Conservation (phyloP, 2,888 invertebrate genomes). For the Melitaea athalia region DNA sequence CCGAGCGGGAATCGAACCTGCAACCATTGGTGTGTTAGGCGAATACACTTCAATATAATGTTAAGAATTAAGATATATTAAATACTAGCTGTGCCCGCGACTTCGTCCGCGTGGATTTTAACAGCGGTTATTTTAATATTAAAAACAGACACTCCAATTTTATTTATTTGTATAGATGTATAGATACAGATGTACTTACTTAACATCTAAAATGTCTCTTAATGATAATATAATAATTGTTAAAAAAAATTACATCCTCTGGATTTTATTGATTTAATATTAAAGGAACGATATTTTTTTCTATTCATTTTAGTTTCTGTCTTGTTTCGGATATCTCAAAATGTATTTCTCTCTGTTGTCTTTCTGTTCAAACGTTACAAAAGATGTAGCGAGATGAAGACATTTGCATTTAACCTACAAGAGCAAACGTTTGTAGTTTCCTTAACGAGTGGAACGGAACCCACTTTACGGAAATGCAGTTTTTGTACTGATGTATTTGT, state of each 20-base stretch:
- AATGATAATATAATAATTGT: not conserved
- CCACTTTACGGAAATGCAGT: conserved; percentile 29
- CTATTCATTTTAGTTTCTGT: not conserved
- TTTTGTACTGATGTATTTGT: conserved; percentile 22
- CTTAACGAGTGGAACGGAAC: conserved; percentile 30
- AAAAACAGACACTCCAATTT: too few species aligned
- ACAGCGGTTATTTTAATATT: too few species aligned
- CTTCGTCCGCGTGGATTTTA: too few species aligned
- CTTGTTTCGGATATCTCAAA: conserved; percentile 10
- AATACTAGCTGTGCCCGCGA: too few species aligned
- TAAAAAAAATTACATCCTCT: not conserved
- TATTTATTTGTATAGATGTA: too few species aligned
- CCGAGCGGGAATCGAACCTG: too few species aligned
- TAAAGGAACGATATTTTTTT: not conserved
- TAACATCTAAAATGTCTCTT: not conserved
- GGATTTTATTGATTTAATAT: not conserved
- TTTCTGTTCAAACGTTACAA: conserved; percentile 23
- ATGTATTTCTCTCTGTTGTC: not conserved
- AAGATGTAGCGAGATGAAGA: conserved; percentile 28
- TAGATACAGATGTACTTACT: too few species aligned
- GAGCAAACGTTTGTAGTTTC: conserved; percentile 30
- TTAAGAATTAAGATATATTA: too few species aligned
- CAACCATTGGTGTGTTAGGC: too few species aligned
- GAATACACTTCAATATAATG: too few species aligned
- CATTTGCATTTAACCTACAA: conserved; percentile 30